Base-by-base conservation (phyloP, 2,888 invertebrate genomes). In the Synanthedon tipuliformis region DNA sequence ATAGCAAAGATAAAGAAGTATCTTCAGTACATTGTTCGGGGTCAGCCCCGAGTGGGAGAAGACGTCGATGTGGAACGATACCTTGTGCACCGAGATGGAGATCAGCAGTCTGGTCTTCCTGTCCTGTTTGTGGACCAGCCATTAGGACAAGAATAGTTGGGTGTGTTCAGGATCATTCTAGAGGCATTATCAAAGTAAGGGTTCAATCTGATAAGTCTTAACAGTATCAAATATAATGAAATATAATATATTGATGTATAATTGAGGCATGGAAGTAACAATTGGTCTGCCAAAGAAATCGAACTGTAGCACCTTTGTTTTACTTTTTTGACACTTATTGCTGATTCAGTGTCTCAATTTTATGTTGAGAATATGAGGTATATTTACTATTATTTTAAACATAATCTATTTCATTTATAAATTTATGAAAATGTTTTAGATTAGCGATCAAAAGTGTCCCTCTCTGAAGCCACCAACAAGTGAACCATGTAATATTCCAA, bases 21-120 rank as follows among this genome's bases (percentile, higher is more conserved):
- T 73, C 87, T 1, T 65, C 72, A 83, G 86, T 89, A 2, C 83
- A 86, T 56, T 87, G 86, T 51, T 49, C 63, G 85, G 56, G 94
- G 89, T 62, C 91, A 87, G 57, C 90, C 89, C 71, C 96, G 90
- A 71, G 85, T 76, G 63, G 90, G 0, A 68, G 72, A 11, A 68
- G 86, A 58, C 69, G 93, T 65, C 88, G 91, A 40, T 94, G 94
- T 69, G 95, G 95, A 56, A 93, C 92, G 12, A 89, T 90, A 52
- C 92, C 94, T 0, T 97, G 96, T 69, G 91, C 94, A 0, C 93
- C 95, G 0, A 91, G 94, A 60, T 97, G 97, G 97, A 85, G 92
- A 15, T 89, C 92, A 0, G 90, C 89, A 1, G 89, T 92, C 4
- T 97, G 97, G 96, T 89, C 92, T 8, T 80, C 90, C 0, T 97